phyloP scores from a whole-genome alignment of 2,888 invertebrate genomes.

The Eupithecia exiguata region DNA sequence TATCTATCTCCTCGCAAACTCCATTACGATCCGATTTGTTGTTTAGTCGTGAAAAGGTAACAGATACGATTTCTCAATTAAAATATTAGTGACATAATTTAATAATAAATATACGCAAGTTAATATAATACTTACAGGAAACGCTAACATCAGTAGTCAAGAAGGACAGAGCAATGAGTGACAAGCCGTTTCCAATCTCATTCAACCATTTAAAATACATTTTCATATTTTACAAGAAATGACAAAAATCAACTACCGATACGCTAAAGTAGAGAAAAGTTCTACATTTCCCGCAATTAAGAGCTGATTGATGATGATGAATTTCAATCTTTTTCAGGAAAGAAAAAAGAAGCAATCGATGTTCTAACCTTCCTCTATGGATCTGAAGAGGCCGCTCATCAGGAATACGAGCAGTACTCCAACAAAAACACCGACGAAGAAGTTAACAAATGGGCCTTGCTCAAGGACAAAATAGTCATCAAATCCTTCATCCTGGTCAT shows the following conservation, averaged over 20 bases:
- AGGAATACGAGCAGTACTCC: constrained; percentile 49
- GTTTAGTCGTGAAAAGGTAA: background rate
- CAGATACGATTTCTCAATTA: no score
- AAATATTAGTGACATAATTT: no score
- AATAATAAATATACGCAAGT: no score
- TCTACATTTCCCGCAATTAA: background rate
- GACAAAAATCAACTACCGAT: no score
- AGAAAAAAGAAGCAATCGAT: constrained; percentile 36
- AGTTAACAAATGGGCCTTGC: constrained; percentile 25
- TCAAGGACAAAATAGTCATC: constrained; percentile 48
- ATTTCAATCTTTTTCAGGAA: constrained; percentile 23
- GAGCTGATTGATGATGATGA: background rate
- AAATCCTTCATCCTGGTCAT: constrained; percentile 48
- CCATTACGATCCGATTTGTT: background rate
- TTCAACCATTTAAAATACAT: background rate
- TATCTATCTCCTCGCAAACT: background rate
- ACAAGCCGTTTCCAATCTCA: no score
- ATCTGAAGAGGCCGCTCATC: constrained; percentile 42
- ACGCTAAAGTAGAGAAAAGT: no score
- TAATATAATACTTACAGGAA: no score
- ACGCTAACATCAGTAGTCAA: no score
- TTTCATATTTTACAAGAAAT: background rate
- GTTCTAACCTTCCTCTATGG: constrained; percentile 46
- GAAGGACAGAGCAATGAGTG: no score
- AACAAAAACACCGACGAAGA: background rate